phyloP scores from a whole-genome alignment of 64 coral and sea anemone genomes.

The Montipora capricornis region DNA sequence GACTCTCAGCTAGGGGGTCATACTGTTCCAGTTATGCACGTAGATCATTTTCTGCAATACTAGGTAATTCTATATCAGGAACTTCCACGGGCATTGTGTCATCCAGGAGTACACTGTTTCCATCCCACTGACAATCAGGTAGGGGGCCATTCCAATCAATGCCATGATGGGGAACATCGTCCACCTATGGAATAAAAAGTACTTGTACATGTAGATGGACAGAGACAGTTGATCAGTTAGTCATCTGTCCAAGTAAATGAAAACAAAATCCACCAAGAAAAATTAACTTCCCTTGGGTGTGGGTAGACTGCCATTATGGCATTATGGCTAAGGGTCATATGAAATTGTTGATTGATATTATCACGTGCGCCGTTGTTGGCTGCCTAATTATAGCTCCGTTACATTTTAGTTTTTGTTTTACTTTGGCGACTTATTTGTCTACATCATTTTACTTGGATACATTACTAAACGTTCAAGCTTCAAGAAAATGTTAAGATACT shows the following conservation, averaged over 20 bases:
- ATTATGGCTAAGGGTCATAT: no score
- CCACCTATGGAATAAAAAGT: neutral
- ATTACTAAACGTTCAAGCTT: no score
- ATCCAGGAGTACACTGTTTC: neutral
- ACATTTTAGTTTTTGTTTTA: no score
- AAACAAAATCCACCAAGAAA: neutral
- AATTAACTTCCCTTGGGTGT: neutral
- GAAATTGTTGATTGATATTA: no score
- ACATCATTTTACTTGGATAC: no score
- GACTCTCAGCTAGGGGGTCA: slow-evolving; percentile 19
- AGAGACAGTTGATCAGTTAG: neutral
- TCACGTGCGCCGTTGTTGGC: no score
- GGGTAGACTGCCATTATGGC: neutral
- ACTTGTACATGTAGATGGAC: neutral
- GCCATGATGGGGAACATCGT: neutral
- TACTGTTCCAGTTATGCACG: neutral
- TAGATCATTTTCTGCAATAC: slow-evolving; percentile 3
- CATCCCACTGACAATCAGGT: neutral
- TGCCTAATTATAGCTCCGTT: no score
- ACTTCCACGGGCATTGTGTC: neutral
- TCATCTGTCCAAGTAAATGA: neutral
- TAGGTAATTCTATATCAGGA: neutral
- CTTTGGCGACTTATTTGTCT: no score
- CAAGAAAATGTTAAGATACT: no score
- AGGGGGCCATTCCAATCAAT: neutral